Base-by-base conservation (phyloP, 2,797 vertebrate genomes). In the Gambusia yucatana region DNA sequence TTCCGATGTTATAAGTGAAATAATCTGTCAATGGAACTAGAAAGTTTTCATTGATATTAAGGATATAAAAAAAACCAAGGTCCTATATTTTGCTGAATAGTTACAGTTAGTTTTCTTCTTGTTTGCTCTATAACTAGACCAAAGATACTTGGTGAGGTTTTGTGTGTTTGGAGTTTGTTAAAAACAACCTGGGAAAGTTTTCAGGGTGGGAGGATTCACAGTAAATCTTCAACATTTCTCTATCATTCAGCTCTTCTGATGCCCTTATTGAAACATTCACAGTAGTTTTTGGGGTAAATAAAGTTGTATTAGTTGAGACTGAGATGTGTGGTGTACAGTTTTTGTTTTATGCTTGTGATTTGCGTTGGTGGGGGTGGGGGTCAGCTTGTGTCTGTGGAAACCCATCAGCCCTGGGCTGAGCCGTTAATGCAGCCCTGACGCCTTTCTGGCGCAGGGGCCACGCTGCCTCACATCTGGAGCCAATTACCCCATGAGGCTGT, bases 381-480 rank as follows among this genome's bases (percentile, higher is more conserved):
- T 61, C 76, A 83, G 82, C 78, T 90, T 71, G 84, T 90, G 86
- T 86, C 86, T 85, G 81, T 80, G 86, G 77, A 70, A 93, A 89
- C 90, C 90, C 91, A 90, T 93, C 89, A 90, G 86, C 90, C 87
- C 89, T 84, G 77, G 79, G 85, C 91, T 95, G 94, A 95, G 93
- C 92, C 91, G 94, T 94, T 95, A 95, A 96, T 95, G 92, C 92
- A 61, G 92, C 87, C 92, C 93, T 91, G 96, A 97, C 95, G 94
- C 95, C 95, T 96, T 92, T 91, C 94, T 97, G 96, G 96, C 96
- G 96, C 94, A 95, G 94, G 94, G 96, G 95, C 90, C 93, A 93
- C 52, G 81, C 93, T 93, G 93, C 93, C 86, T 86, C 93, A 96
- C 97, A 98, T 98, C 96, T 98, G 98, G 96, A 98, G 96, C 93